phyloP scores from a whole-genome alignment of 1,140 invertebrate species.

The Scaptomyza pallida region DNA sequence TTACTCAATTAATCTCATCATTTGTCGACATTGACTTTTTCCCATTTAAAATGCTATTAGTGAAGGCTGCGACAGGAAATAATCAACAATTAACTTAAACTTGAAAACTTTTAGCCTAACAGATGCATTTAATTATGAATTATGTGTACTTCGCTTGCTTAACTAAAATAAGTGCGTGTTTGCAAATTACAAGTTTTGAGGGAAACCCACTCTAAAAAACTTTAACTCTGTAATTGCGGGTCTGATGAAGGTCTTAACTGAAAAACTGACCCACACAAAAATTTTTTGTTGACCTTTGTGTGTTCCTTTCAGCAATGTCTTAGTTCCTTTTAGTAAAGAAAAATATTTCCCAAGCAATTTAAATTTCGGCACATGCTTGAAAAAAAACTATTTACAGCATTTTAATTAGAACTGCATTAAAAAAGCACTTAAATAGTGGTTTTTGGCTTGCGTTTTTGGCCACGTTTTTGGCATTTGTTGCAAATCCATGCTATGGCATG shows the following conservation, averaged over 20 bases:
- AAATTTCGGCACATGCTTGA: slow-evolving; percentile 1
- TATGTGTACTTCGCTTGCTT: slow-evolving; percentile 23
- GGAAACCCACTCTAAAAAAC: neutral
- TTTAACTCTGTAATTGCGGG: slow-evolving; percentile 19
- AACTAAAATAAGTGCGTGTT: slow-evolving; percentile 35
- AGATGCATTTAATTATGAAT: slow-evolving; percentile 37
- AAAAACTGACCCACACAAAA: slow-evolving; percentile 21
- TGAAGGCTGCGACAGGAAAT: slow-evolving; percentile 54
- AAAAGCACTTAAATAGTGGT: slow-evolving; percentile 18
- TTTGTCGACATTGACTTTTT: slow-evolving; percentile 7
- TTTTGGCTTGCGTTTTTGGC: slow-evolving; percentile 22
- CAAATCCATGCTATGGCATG: slow-evolving; percentile 23
- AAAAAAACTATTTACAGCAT: slow-evolving; percentile 32
- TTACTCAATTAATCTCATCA: neutral
- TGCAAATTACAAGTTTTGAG: slow-evolving; percentile 34
- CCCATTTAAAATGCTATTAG: slow-evolving; percentile 12
- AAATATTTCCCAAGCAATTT: slow-evolving; percentile 24
- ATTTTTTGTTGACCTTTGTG: slow-evolving; percentile 25
- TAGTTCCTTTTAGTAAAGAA: slow-evolving; percentile 1
- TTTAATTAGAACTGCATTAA: slow-evolving; percentile 64
- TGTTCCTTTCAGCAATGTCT: slow-evolving; percentile 10
- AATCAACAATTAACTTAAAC: slow-evolving; percentile 24
- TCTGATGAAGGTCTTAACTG: slow-evolving; percentile 18
- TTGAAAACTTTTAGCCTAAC: slow-evolving; percentile 6
- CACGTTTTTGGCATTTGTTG: slow-evolving; percentile 38